Evolutionary conservation across 1,140 invertebrate genomes (phyloP).

Genomic region (Coelopa frigida): DNA sequence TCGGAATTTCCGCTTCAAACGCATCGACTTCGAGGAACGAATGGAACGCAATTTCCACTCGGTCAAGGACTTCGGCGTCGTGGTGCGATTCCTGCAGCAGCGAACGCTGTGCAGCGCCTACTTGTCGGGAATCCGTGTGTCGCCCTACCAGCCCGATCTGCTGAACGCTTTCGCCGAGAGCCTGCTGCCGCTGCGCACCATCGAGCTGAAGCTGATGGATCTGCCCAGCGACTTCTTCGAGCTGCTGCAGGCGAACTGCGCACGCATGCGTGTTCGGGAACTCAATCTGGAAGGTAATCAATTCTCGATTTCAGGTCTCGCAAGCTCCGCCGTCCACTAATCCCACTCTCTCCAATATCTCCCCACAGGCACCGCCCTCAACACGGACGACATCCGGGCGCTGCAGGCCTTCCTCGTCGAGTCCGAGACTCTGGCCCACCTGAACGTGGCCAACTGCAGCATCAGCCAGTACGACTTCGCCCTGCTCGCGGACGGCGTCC

Average conservation of each 20-base stretch:
- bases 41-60: slow-evolving; percentile 23
- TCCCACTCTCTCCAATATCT: too few relatives aligned
- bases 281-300: slow-evolving; percentile 26
- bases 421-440: slow-evolving; percentile 15
- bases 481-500: slow-evolving; percentile 26
- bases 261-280: slow-evolving; percentile 17
- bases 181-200: slow-evolving; percentile 10
- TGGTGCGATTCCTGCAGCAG: slow-evolving; percentile 24
- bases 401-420: slow-evolving; percentile 22
- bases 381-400: slow-evolving; percentile 9
- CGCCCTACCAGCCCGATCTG: slow-evolving; percentile 1
- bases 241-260: slow-evolving; percentile 19
- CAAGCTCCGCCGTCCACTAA: too few relatives aligned
- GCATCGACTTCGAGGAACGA: slow-evolving; percentile 28
- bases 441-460: slow-evolving; percentile 26
- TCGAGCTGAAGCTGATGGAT: slow-evolving; percentile 27
- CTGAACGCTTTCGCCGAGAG: slow-evolving; percentile 21
- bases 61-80: slow-evolving; percentile 21
- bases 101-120: slow-evolving; percentile 4
- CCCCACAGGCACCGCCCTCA: slow-evolving; percentile 16
- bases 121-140: not conserved
- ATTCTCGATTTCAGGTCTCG: not conserved
- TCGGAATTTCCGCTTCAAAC: slow-evolving; percentile 22
- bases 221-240: slow-evolving; percentile 30
- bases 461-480: slow-evolving; percentile 33